These are phyloP conservation scores for Scatophagus argus DNA, from an alignment of 2,113 vertebrate genomes.

Conservation along the genomic window DNA sequence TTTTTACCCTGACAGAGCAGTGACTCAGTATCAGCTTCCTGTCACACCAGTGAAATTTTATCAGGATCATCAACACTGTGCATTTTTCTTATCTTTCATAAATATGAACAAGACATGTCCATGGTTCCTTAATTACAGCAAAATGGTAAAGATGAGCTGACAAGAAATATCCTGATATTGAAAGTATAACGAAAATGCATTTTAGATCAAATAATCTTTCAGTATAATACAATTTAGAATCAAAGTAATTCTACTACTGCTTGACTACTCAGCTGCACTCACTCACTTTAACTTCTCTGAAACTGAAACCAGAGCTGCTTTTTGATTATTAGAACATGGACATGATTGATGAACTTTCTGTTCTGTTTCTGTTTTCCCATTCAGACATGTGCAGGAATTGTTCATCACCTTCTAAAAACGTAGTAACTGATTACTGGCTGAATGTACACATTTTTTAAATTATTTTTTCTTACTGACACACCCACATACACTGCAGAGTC, in stretches of 20 bases:
- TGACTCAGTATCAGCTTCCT: constrained; percentile 27
- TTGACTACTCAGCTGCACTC: too few relatives aligned
- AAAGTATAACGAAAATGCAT: background rate
- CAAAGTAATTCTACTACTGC: too few relatives aligned
- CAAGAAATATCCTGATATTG: background rate
- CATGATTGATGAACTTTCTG: background rate
- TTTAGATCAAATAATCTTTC: background rate
- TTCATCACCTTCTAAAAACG: background rate
- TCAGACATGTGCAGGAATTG: background rate
- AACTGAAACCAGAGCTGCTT: background rate
- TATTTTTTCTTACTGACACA: background rate
- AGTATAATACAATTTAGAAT: background rate
- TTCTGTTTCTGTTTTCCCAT: constrained; percentile 12
- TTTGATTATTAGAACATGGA: background rate
- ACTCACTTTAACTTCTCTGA: background rate
- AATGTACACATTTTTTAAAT: too few relatives aligned
- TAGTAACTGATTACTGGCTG: background rate
- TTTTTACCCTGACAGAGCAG: background rate
- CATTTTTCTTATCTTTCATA: background rate
- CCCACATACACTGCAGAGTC: background rate
- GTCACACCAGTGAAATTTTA: background rate
- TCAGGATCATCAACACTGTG: background rate
- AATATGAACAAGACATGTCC: background rate
- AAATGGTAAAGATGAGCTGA: background rate
- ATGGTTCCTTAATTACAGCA: background rate